phyloP scores from a whole-genome alignment of 2,888 invertebrate species.

The Priocnemis perturbator region DNA sequence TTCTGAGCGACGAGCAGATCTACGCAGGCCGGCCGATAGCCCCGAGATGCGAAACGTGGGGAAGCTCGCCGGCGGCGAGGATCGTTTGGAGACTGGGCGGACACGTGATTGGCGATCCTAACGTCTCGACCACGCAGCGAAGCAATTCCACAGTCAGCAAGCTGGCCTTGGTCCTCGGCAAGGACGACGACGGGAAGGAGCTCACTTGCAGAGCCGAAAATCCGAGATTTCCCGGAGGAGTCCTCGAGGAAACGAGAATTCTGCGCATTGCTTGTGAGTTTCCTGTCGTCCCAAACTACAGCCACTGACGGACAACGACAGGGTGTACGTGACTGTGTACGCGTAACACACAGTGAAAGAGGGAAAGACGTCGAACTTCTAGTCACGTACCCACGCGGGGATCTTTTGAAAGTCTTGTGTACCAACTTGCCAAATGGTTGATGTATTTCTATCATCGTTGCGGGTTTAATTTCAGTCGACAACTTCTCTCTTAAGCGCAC shows the following conservation, averaged over 20 bases:
- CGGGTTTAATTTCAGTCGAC: background rate
- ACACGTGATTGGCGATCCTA: conserved; percentile 80
- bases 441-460: no score
- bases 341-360: no score
- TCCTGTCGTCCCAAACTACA: conserved; percentile 32
- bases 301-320: conserved; percentile 11
- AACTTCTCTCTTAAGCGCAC: no score
- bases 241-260: conserved; percentile 85
- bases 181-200: conserved; percentile 89
- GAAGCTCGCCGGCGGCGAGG: conserved; percentile 89
- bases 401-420: background rate
- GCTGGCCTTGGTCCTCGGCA: conserved; percentile 84
- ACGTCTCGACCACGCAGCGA: conserved; percentile 78
- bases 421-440: no score
- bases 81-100: conserved; percentile 88
- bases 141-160: conserved; percentile 82
- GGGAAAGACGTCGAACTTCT: conserved; percentile 2
- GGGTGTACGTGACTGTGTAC: no score
- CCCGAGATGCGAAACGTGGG: conserved; percentile 87
- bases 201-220: conserved; percentile 91
- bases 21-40: conserved; percentile 85
- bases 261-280: conserved; percentile 91
- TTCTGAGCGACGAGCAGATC: conserved; percentile 83
- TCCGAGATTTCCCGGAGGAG: conserved; percentile 89
- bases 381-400: conserved; percentile 7